These are phyloP conservation scores for Melanchra persicariae DNA, from an alignment of 2,888 invertebrate species.

Conservation along the genomic window DNA sequence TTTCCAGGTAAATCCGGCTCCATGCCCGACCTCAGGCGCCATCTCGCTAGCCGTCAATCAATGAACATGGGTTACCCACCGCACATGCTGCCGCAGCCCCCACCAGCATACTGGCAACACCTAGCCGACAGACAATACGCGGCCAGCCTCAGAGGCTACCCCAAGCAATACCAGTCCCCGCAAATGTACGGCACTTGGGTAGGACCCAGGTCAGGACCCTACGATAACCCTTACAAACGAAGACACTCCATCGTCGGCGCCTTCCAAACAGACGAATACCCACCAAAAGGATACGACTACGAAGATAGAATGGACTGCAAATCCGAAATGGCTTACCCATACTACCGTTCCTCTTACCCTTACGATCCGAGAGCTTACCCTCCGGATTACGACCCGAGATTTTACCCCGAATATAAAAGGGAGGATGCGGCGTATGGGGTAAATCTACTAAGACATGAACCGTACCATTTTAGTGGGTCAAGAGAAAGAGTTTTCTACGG, in stretches of 20 bases:
- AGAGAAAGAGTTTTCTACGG: conserved; percentile 85
- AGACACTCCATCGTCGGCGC: conserved; percentile 90
- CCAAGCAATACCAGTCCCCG: conserved; percentile 79
- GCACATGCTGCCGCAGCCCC: conserved; percentile 82
- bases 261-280: conserved; percentile 86
- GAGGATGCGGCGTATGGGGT: conserved; percentile 87
- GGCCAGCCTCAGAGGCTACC: conserved; percentile 84
- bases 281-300: conserved; percentile 83
- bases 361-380: conserved; percentile 84
- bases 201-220: conserved; percentile 85
- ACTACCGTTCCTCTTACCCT: conserved; percentile 77
- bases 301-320: conserved; percentile 86
- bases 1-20: conserved; percentile 88
- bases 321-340: conserved; percentile 87
- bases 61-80: conserved; percentile 83
- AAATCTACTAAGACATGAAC: conserved; percentile 86
- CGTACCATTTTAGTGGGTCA: conserved; percentile 84
- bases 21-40: conserved; percentile 88
- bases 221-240: conserved; percentile 89
- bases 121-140: conserved; percentile 86
- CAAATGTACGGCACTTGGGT: conserved; percentile 88
- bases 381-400: conserved; percentile 85
- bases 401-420: conserved; percentile 83
- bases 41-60: conserved; percentile 83
- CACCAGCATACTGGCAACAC: conserved; percentile 88